phyloP scores from a whole-genome alignment of 1,140 invertebrate species.

The Drosophila orosa region DNA sequence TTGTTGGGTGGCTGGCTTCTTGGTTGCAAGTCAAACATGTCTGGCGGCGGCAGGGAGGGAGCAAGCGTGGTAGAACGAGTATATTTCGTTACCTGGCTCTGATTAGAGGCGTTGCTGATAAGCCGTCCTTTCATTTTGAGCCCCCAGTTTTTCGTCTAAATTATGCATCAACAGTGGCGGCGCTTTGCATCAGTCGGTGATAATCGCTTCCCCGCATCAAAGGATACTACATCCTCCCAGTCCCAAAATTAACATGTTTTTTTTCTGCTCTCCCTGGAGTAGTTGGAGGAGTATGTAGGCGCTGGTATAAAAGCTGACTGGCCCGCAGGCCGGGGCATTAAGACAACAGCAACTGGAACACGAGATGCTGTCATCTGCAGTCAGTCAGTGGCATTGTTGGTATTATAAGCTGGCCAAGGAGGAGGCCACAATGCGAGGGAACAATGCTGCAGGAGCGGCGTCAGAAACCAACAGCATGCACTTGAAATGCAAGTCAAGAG shows the following conservation, averaged over 20 bases:
- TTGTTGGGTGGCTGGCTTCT: constrained; percentile 6
- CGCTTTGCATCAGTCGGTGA: constrained; percentile 58
- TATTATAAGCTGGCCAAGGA: constrained; percentile 44
- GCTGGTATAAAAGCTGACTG: neutral
- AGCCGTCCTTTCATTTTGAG: constrained; percentile 43
- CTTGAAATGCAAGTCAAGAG: constrained; percentile 80
- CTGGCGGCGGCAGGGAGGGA: constrained; percentile 12
- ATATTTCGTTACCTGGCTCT: constrained; percentile 49
- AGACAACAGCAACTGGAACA: constrained; percentile 45
- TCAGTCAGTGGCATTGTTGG: constrained; percentile 70
- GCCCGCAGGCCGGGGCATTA: constrained; percentile 8
- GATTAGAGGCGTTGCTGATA: constrained; percentile 73
- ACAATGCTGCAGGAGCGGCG: constrained; percentile 38
- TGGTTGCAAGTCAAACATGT: constrained; percentile 49
- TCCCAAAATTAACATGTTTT: constrained; percentile 43
- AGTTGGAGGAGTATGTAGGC: constrained; percentile 13
- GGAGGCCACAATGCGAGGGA: constrained; percentile 26
- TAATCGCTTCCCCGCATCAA: constrained; percentile 45
- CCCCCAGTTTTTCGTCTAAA: constrained; percentile 40
- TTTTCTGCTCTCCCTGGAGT: constrained; percentile 9
- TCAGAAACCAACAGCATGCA: constrained; percentile 55
- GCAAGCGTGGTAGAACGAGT: constrained; percentile 6
- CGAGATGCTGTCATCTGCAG: constrained; percentile 70
- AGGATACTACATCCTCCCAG: neutral
- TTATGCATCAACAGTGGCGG: constrained; percentile 63